A percentile compares a stretch with the other conserved stretches of the same genome.
phyloP scores from a whole-genome alignment of 2,797 vertebrate species.

The Nyctalus aviator region DNA sequence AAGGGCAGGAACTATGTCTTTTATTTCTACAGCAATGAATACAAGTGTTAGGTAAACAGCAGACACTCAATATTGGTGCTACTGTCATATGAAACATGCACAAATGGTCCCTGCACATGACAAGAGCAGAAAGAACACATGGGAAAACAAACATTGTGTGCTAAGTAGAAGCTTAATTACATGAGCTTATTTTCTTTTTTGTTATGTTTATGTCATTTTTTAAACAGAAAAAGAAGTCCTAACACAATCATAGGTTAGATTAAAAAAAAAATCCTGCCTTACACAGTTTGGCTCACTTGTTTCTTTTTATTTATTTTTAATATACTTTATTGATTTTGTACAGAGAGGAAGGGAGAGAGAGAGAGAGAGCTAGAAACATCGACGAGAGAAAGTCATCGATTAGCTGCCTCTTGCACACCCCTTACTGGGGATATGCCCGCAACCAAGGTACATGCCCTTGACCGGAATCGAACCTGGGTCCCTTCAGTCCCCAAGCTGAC shows the following conservation, averaged over 20 bases:
- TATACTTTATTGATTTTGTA: no score
- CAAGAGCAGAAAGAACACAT: not conserved
- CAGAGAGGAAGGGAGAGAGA: no score
- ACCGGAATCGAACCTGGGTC: no score
- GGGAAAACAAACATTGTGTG: conserved; percentile 48
- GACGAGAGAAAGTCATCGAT: no score
- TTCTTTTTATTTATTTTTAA: no score
- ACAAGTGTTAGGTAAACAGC: conserved; percentile 18
- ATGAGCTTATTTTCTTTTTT: conserved; percentile 1
- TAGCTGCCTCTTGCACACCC: no score
- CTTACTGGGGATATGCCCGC: no score
- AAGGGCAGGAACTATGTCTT: conserved; percentile 14
- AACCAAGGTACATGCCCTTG: no score
- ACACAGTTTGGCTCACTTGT: no score
- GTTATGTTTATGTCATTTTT: not conserved
- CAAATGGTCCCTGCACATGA: not conserved
- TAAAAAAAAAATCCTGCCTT: not conserved
- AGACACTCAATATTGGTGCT: not conserved
- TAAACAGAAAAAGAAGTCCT: not conserved
- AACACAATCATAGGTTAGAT: conserved; percentile 3
- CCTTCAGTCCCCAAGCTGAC: no score
- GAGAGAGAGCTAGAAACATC: no score
- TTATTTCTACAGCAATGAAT: conserved; percentile 43
- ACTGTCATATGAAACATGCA: conserved; percentile 34
- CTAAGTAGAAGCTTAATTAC: conserved; percentile 38